Evolutionary conservation across 2,888 invertebrate genomes (phyloP).

Genomic region (Julus scandinavius): DNA sequence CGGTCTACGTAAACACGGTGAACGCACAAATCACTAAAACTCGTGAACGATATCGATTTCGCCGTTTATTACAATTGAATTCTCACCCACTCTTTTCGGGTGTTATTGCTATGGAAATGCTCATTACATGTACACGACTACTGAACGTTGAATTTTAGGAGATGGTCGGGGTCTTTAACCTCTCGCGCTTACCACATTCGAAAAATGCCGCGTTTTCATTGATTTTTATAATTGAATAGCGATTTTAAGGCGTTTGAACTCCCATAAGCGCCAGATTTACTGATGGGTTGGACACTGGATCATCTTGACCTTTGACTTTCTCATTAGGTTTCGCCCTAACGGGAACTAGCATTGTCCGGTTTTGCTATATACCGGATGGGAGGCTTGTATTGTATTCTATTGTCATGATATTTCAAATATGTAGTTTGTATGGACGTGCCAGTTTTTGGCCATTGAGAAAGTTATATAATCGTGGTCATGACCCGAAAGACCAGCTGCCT

Average conservation of each 20-base stretch:
- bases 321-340: not conserved
- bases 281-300: not conserved
- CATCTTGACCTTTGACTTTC: not conserved
- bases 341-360: not conserved
- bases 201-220: conserved; percentile 15
- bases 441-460: not conserved
- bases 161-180: not conserved
- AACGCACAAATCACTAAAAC: not conserved
- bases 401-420: no score
- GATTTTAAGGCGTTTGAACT: conserved; percentile 26
- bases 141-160: not conserved
- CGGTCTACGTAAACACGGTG: not conserved
- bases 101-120: conserved; percentile 3
- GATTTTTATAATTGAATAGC: conserved; percentile 1
- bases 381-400: not conserved
- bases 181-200: not conserved
- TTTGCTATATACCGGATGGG: not conserved
- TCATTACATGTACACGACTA: not conserved
- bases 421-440: no score
- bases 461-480: not conserved
- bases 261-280: not conserved
- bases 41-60: not conserved
- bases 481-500: no score
- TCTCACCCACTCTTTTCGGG: not conserved
- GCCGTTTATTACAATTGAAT: not conserved